Conservation (phyloP, 2,888 invertebrate species). For the Stenolophus ochropezus region DNA sequence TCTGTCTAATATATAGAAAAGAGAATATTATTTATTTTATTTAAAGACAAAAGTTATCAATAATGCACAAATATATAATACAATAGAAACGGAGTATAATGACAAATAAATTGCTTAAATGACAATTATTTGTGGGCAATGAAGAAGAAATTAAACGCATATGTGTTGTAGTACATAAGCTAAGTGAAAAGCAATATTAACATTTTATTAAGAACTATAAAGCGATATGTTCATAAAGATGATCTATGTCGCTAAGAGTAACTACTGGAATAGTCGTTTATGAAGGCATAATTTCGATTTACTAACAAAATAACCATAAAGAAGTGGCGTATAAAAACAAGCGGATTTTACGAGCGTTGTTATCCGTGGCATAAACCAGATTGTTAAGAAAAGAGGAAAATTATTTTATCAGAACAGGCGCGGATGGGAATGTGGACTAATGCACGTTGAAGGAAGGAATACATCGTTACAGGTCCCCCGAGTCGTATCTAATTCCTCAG, state of each 20-base stretch:
- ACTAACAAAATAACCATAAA: slow-evolving; percentile 40
- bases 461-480: slow-evolving; percentile 21
- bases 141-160: no score
- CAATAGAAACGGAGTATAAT: no score
- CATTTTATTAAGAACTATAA: slow-evolving; percentile 30
- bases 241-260: slow-evolving; percentile 6
- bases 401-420: slow-evolving; percentile 31
- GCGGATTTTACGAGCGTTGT: slow-evolving; percentile 12
- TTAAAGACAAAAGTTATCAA: no score
- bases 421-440: neutral
- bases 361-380: slow-evolving; percentile 18
- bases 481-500: slow-evolving; percentile 44
- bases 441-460: slow-evolving; percentile 13
- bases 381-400: slow-evolving; percentile 32
- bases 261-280: slow-evolving; percentile 21
- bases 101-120: no score
- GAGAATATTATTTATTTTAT: no score
- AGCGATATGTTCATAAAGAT: slow-evolving; percentile 8
- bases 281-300: slow-evolving; percentile 36
- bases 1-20: no score
- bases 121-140: no score
- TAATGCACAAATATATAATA: no score
- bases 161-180: no score
- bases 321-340: neutral
- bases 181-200: neutral